Evolutionary conservation across 1,140 invertebrate genomes (phyloP).

Genomic region (Sarcophaga peregrina): DNA sequence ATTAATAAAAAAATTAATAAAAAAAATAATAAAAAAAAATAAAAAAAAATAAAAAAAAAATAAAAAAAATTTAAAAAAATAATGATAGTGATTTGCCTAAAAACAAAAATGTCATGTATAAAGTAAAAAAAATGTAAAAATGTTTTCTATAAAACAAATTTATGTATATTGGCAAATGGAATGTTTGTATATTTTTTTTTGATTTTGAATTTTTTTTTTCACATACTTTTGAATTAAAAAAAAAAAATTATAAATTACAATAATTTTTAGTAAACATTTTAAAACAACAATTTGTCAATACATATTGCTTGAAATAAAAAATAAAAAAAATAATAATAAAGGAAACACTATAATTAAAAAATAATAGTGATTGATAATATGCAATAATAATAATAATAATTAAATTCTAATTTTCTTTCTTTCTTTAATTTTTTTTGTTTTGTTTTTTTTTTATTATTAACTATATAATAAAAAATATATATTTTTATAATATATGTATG

Average conservation of each 20-base stretch:
- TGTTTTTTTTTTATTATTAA: constrained; percentile 17
- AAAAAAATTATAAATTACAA: not conserved
- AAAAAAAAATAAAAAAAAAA: not conserved
- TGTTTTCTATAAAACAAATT: not conserved
- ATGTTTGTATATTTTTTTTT: not conserved
- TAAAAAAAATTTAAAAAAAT: not conserved
- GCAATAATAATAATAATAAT: not conserved
- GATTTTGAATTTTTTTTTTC: not conserved
- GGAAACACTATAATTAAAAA: not conserved
- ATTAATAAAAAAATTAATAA: no score
- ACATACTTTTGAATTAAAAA: not conserved
- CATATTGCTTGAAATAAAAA: not conserved
- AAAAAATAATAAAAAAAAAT: no score
- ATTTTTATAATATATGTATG: not conserved
- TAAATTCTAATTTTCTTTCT: not conserved
- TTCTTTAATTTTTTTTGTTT: constrained; percentile 19
- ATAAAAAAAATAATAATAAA: not conserved
- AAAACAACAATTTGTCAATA: constrained; percentile 11
- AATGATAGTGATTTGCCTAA: no score
- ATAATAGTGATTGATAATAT: not conserved
- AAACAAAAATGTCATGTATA: not conserved
- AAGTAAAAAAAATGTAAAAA: not conserved
- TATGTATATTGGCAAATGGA: constrained; percentile 21
- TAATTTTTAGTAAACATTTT: not conserved
- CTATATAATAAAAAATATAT: constrained; percentile 34